These are phyloP conservation scores for Denticeps clupeoides DNA, from an alignment of 2,797 vertebrate genomes.

Conservation along the genomic window DNA sequence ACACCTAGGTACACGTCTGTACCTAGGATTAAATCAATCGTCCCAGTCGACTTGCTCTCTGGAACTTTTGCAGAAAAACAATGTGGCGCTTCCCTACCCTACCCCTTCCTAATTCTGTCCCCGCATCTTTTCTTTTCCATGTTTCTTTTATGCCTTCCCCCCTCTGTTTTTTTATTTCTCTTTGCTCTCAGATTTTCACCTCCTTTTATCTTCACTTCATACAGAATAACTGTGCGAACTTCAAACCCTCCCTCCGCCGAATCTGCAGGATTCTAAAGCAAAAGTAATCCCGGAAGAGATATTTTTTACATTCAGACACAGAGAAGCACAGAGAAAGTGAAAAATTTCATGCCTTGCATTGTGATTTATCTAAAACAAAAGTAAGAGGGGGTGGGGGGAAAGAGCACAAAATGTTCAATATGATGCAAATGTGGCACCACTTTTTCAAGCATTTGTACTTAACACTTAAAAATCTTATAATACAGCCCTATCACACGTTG, in stretches of 20 bases:
- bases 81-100: constrained; percentile 36
- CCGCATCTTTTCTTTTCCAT: constrained; percentile 31
- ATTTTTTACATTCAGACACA: constrained; percentile 60
- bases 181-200: constrained; percentile 52
- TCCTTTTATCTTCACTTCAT: constrained; percentile 68
- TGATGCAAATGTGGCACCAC: constrained; percentile 24
- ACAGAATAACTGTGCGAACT: constrained; percentile 59
- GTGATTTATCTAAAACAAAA: constrained; percentile 33
- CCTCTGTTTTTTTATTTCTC: constrained; percentile 49
- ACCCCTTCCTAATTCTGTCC: constrained; percentile 51
- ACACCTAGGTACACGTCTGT: too few species aligned
- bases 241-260: constrained; percentile 51
- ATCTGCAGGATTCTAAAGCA: constrained; percentile 54
- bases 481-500: too few species aligned
- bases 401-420: constrained; percentile 11
- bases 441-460: too few species aligned
- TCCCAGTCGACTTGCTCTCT: too few species aligned
- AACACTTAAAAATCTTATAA: too few species aligned
- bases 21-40: too few species aligned
- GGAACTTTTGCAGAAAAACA: too few species aligned
- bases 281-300: constrained; percentile 54
- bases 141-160: constrained; percentile 11
- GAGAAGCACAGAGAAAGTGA: constrained; percentile 33
- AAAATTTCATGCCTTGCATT: constrained; percentile 33
- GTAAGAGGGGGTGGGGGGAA: constrained; percentile 7